Evolutionary conservation across 2,888 invertebrate species (phyloP).

Genomic region (Deilephila elpenor): DNA sequence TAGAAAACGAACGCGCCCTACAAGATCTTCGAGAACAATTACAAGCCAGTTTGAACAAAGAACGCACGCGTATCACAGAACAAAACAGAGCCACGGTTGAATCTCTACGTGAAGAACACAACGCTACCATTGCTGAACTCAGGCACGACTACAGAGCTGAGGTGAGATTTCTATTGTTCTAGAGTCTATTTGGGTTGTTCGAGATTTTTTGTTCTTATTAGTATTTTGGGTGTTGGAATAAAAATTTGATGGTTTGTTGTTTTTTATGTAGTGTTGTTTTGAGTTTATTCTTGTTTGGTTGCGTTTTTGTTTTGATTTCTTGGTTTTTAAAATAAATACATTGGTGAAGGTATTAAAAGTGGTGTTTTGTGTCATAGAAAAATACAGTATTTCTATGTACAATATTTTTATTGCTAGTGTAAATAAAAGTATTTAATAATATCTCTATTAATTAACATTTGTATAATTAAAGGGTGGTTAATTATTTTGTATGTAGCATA

Average conservation of each 20-base stretch:
- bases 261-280: background rate
- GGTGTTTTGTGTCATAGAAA: no score
- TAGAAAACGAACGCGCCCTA: slow-evolving; percentile 74
- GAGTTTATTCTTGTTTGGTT: no score
- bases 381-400: no score
- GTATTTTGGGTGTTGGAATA: background rate
- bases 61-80: slow-evolving; percentile 78
- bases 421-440: no score
- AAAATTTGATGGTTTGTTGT: background rate
- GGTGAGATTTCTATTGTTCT: slow-evolving; percentile 59
- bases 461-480: no score
- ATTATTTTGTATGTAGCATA: no score
- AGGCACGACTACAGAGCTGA: slow-evolving; percentile 87
- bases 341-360: no score
- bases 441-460: no score
- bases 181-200: slow-evolving; percentile 31
- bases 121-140: slow-evolving; percentile 84
- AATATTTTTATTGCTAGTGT: no score
- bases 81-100: slow-evolving; percentile 84
- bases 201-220: background rate
- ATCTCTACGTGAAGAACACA: slow-evolving; percentile 84
- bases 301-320: no score
- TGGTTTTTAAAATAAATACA: no score
- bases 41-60: slow-evolving; percentile 72
- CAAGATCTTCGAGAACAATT: slow-evolving; percentile 72